Conservation (phyloP, 2,113 vertebrate species). For the Psettodes erumei region DNA sequence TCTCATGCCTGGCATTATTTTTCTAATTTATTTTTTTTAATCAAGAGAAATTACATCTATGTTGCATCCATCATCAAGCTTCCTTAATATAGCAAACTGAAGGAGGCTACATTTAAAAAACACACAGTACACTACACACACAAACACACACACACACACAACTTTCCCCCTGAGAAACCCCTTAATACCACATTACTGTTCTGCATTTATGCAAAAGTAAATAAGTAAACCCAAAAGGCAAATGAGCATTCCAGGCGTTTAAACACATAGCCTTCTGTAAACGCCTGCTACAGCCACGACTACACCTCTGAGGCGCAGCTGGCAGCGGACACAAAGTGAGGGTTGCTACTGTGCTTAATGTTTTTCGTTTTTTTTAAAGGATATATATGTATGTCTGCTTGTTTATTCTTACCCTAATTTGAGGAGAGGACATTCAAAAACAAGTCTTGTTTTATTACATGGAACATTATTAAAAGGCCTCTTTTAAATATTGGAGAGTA, state of each 20-base stretch:
- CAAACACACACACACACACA: conserved; percentile 62
- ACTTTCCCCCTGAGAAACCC: conserved; percentile 70
- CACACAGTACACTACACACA: conserved; percentile 62
- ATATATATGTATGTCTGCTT: conserved; percentile 66
- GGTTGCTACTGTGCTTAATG: conserved; percentile 35
- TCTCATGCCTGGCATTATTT: conserved; percentile 61
- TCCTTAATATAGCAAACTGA: conserved; percentile 71
- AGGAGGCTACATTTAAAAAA: conserved; percentile 72
- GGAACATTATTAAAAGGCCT: conserved; percentile 27
- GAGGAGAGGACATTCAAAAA: conserved; percentile 35
- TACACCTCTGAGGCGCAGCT: conserved; percentile 67
- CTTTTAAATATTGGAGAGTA: not conserved
- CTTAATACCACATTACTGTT: conserved; percentile 82
- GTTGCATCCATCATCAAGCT: conserved; percentile 73
- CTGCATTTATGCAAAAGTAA: conserved; percentile 83
- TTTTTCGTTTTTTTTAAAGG: conserved; percentile 42
- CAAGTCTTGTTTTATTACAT: conserved; percentile 29
- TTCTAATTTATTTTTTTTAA: conserved; percentile 71
- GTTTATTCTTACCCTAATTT: conserved; percentile 60
- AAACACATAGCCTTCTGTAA: conserved; percentile 83
- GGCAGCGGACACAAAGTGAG: conserved; percentile 41
- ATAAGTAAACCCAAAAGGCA: conserved; percentile 82
- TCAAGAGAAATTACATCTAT: conserved; percentile 77
- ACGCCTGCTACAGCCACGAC: conserved; percentile 60
- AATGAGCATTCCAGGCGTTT: conserved; percentile 81